These are phyloP conservation scores for Delphinapterus leucas DNA, from an alignment of 2,113 vertebrate genomes.

Conservation along the genomic window DNA sequence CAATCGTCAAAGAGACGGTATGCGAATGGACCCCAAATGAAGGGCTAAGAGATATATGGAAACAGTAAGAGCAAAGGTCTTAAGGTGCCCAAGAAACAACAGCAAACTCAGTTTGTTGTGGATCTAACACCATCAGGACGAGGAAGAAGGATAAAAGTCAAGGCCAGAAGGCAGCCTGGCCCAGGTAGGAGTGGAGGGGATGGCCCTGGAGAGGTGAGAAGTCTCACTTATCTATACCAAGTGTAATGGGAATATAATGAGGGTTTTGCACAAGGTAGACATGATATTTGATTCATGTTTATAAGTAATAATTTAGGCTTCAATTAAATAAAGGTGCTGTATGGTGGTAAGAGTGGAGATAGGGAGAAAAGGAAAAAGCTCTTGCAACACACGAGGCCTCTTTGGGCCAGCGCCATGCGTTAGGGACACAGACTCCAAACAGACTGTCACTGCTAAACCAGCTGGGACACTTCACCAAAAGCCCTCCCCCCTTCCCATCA, in stretches of 20 bases:
- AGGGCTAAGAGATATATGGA: not conserved
- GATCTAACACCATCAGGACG: no score
- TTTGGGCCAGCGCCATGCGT: no score
- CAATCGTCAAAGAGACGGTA: not conserved
- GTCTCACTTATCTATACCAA: not conserved
- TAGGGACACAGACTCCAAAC: not conserved
- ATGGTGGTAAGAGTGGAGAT: not conserved
- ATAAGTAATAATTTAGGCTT: not conserved
- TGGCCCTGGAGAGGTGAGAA: not conserved
- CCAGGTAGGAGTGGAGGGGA: no score
- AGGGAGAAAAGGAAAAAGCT: not conserved
- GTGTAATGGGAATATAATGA: not conserved
- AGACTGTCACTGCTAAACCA: not conserved
- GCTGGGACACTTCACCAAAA: not conserved
- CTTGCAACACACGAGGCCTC: not conserved
- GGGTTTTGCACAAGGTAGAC: not conserved
- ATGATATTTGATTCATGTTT: not conserved
- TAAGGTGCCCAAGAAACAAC: not conserved
- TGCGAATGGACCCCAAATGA: not conserved
- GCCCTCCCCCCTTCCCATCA: no score
- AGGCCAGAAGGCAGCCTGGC: not conserved
- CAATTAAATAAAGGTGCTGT: not conserved
- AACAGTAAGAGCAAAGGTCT: not conserved
- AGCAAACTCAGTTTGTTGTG: not conserved
- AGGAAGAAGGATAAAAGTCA: fast-evolving